Evolutionary conservation across 2,888 invertebrate species (phyloP).

Genomic region (Camponotus fellah): DNA sequence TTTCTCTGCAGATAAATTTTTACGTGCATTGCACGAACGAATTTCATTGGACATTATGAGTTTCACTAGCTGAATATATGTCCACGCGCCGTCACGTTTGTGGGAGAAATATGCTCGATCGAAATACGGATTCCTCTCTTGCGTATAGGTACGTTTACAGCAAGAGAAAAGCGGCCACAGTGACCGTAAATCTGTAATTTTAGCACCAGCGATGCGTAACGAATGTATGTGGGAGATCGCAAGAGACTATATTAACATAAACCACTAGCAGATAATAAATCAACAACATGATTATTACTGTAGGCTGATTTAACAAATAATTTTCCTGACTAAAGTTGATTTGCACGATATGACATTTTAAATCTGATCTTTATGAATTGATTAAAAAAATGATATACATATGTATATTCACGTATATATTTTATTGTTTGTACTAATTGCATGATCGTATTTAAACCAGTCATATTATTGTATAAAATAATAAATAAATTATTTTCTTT

Average conservation of each 20-base stretch:
- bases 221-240: constrained; percentile 4
- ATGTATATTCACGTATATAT: neutral
- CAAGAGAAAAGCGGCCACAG: constrained; percentile 49
- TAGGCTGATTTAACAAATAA: neutral
- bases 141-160: constrained; percentile 35
- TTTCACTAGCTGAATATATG: constrained; percentile 22
- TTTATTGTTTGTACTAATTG: neutral
- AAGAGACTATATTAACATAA: constrained; percentile 26
- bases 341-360: neutral
- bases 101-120: constrained; percentile 18
- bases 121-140: constrained; percentile 15
- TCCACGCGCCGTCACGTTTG: constrained; percentile 29
- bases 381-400: neutral
- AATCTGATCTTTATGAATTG: neutral
- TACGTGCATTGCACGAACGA: neutral
- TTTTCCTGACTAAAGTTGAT: neutral
- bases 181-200: constrained; percentile 51
- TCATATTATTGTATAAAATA: neutral
- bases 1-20: constrained; percentile 39
- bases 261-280: constrained; percentile 21
- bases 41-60: constrained; percentile 21
- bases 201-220: constrained; percentile 32
- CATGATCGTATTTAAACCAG: neutral
- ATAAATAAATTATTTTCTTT: neutral
- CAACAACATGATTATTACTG: constrained; percentile 6